phyloP scores from a whole-genome alignment of 2,888 invertebrate genomes.

The Rhyacophila evoluta region DNA sequence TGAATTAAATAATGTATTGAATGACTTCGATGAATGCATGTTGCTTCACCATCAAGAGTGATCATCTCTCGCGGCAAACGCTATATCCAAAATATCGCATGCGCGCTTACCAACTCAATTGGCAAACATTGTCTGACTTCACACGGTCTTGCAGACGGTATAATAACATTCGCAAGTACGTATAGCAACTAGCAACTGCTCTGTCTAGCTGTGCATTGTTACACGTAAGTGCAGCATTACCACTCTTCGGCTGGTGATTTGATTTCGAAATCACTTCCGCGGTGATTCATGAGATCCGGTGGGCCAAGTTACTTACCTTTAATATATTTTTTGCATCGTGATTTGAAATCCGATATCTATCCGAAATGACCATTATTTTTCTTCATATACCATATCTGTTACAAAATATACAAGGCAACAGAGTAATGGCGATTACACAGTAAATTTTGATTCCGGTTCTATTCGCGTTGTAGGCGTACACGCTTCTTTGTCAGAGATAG shows the following conservation, averaged over 20 bases:
- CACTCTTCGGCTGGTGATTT: background rate
- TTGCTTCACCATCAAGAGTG: too few species aligned
- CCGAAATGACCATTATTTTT: too few species aligned
- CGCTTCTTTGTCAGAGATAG: too few species aligned
- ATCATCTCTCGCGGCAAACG: background rate
- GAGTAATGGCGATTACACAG: too few species aligned
- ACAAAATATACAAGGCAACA: too few species aligned
- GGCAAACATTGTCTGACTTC: background rate
- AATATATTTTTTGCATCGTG: background rate
- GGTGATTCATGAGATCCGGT: conserved; percentile 4
- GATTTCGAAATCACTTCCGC: background rate
- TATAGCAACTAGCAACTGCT: background rate
- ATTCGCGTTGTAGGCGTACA: too few species aligned
- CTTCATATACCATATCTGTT: too few species aligned
- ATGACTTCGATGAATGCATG: too few species aligned
- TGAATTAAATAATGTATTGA: too few species aligned
- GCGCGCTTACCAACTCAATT: background rate
- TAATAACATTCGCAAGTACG: too few species aligned
- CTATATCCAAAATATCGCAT: background rate
- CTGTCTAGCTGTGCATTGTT: background rate
- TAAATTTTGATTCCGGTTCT: too few species aligned
- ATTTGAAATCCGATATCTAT: too few species aligned
- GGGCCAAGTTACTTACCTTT: background rate
- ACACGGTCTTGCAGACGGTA: background rate
- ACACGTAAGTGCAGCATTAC: background rate